phyloP scores from a whole-genome alignment of 2,113 vertebrate genomes.

The Oryzias celebensis region DNA sequence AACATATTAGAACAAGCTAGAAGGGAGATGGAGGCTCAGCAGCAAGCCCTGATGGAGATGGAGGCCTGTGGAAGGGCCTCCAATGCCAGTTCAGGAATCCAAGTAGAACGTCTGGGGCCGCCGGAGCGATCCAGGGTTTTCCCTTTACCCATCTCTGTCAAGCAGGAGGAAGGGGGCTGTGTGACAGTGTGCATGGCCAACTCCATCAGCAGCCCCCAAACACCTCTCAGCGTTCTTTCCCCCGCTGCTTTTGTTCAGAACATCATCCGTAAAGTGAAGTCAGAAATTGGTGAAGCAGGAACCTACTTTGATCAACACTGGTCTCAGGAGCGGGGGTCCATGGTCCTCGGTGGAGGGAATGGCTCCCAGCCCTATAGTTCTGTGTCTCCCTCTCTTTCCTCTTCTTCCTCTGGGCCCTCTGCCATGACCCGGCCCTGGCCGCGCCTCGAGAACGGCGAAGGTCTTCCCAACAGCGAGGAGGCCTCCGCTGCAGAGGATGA shows the following conservation, averaged over 20 bases:
- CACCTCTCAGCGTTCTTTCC: conserved; percentile 85
- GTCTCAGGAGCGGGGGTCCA: conserved; percentile 83
- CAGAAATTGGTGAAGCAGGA: conserved; percentile 91
- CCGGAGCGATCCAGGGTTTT: conserved; percentile 74
- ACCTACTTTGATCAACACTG: conserved; percentile 96
- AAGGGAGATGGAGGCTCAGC: conserved; percentile 96
- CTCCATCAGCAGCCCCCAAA: conserved; percentile 77
- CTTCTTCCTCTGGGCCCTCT: conserved; percentile 89
- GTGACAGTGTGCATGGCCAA: conserved; percentile 66
- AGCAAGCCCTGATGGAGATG: conserved; percentile 92
- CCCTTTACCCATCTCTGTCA: conserved; percentile 79
- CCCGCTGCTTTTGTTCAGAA: conserved; percentile 95
- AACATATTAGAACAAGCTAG: conserved; percentile 93
- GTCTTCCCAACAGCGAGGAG: conserved; percentile 81
- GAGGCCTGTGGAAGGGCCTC: conserved; percentile 76
- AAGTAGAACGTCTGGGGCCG: conserved; percentile 77
- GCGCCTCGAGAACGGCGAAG: conserved; percentile 78
- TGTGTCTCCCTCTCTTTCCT: conserved; percentile 88
- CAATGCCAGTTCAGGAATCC: conserved; percentile 41
- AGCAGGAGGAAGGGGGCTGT: conserved; percentile 85
- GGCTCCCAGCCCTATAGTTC: conserved; percentile 82
- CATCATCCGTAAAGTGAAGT: conserved; percentile 98
- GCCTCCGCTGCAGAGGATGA: conserved; percentile 79
- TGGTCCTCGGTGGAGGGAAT: conserved; percentile 40
- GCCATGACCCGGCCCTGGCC: conserved; percentile 84